Conservation (phyloP, 2,113 vertebrate genomes). For the Aptenodytes patagonicus region DNA sequence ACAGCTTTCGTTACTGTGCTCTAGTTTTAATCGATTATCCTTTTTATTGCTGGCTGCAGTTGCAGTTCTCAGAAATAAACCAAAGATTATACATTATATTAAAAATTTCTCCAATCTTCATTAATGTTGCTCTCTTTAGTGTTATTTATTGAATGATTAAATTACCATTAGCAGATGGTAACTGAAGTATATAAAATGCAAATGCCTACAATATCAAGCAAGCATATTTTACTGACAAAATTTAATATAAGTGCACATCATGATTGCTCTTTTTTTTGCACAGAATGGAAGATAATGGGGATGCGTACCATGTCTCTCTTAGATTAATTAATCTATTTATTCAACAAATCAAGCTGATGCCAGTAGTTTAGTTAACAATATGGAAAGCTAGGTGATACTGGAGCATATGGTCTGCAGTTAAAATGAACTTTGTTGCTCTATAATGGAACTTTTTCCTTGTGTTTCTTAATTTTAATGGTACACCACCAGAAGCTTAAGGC, state of each 20-base stretch:
- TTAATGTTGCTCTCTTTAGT: constrained; percentile 61
- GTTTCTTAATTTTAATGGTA: neutral
- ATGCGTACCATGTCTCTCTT: neutral
- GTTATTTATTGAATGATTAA: constrained; percentile 70
- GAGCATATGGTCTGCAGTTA: constrained; percentile 8
- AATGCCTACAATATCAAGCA: constrained; percentile 44
- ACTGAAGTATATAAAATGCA: constrained; percentile 57
- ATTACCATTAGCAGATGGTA: constrained; percentile 60
- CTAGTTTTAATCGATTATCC: constrained; percentile 43
- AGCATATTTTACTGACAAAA: constrained; percentile 50
- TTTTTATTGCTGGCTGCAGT: constrained; percentile 48
- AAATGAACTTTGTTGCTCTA: neutral
- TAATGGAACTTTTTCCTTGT: neutral
- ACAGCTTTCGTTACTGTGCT: constrained; percentile 23
- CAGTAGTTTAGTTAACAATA: constrained; percentile 31
- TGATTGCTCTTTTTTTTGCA: constrained; percentile 27
- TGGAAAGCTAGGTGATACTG: constrained; percentile 2
- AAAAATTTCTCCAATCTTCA: constrained; percentile 59
- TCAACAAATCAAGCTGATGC: constrained; percentile 42
- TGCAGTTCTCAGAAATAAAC: constrained; percentile 45
- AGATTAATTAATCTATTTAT: constrained; percentile 61
- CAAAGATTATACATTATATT: constrained; percentile 27
- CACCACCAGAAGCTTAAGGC: neutral
- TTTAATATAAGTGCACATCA: constrained; percentile 50
- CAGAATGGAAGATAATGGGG: constrained; percentile 21